These are phyloP conservation scores for Carapus acus DNA, from an alignment of 2,797 vertebrate species.

Conservation along the genomic window DNA sequence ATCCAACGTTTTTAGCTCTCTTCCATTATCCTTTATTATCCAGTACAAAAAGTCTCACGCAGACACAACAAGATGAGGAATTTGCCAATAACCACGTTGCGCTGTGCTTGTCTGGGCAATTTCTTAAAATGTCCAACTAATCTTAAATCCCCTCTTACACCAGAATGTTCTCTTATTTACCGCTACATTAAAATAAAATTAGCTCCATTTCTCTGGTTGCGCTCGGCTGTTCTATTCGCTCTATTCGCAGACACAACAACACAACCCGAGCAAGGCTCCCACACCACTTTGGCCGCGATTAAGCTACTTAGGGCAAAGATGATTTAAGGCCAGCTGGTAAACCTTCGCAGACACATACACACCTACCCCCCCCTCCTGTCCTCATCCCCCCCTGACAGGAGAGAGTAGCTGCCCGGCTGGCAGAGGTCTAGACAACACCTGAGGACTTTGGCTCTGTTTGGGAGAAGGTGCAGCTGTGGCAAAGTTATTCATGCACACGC, in stretches of 20 bases:
- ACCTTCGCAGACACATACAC: constrained; percentile 10
- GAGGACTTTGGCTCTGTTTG: constrained; percentile 23
- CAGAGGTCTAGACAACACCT: constrained; percentile 39
- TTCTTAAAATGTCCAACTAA: too few relatives aligned
- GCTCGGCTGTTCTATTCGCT: constrained; percentile 22
- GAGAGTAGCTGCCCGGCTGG: too few relatives aligned
- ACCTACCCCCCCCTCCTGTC: background rate
- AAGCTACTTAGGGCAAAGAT: constrained; percentile 67
- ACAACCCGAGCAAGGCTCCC: too few relatives aligned
- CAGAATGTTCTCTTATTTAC: too few relatives aligned
- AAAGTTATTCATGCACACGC: constrained; percentile 53
- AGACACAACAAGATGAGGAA: too few relatives aligned
- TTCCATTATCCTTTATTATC: too few relatives aligned
- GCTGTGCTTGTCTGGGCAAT: too few relatives aligned
- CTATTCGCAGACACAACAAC: constrained; percentile 20
- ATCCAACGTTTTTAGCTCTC: too few relatives aligned
- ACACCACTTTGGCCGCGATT: constrained; percentile 56
- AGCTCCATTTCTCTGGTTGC: constrained; percentile 31
- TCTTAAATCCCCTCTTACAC: too few relatives aligned
- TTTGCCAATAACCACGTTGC: too few relatives aligned
- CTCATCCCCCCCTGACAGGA: background rate
- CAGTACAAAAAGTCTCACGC: too few relatives aligned
- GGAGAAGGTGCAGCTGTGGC: constrained; percentile 54
- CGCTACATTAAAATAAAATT: too few relatives aligned
- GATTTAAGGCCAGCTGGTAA: constrained; percentile 66